Base-by-base conservation (phyloP, 2,113 vertebrate species). In the Sialia sialis region DNA sequence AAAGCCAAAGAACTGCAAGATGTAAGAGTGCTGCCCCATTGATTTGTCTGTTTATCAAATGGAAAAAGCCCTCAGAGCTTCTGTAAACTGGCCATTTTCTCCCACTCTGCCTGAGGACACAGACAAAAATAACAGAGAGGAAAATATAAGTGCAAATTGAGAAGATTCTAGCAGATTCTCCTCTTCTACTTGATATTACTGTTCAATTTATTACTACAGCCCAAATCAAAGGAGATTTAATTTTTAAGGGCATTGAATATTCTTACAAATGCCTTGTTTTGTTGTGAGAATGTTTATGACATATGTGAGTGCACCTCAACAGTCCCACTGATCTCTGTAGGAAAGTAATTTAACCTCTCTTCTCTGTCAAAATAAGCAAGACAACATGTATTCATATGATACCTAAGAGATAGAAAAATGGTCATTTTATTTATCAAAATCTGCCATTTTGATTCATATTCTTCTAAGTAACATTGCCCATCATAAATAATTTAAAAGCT, bases 401-500 rank as follows among this genome's bases (percentile, higher is more conserved):
- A 72, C 52, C 32, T 79, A 38, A 62, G 48, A 84, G 29, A 29
- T 5, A 77, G 43, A n/a, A 67, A 87, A 85, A 32, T 30, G 12
- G 16, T 51, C 0, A 16, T 77, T 94, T 74, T 67, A 52, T 88
- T 80, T 92, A 81, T 87, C 48, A 58, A 89, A 93, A 38, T 39
- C 48, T 82, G 34, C 29, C 36, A 74, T 89, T 89, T 89, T 78
- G 23, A 90, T 80, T 94, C 39, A 52, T 77, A 59, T 63, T 60
- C 38, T 82, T 76, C 91, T 87, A 52, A 77, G 48, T 29, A 88
- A 52, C n/a, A 25, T 18, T 54, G 26, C 34, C 41, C 74, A 69
- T 58, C 51, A 48, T 88, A 92, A 92, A 94, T 94, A 77, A 95
- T 94, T 88, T 81, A 92, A 90, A 96, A 81, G 34, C 36, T 74